A percentile compares a stretch with the other conserved stretches of the same genome.
These are phyloP conservation scores for Cheilosia urbana DNA, from an alignment of 2,888 invertebrate species.

Conservation along the genomic window DNA sequence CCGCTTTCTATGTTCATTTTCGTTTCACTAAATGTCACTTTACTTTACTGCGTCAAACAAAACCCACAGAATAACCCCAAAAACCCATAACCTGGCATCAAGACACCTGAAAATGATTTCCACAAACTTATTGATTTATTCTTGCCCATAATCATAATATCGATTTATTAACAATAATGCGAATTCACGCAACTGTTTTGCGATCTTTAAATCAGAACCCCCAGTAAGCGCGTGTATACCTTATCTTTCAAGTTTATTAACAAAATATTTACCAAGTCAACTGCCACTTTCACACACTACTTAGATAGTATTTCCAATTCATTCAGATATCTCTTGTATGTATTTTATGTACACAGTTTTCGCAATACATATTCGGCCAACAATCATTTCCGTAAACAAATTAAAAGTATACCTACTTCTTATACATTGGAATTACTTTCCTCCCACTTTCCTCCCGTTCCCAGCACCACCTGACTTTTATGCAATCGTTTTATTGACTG, in stretches of 20 bases:
- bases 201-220: too few relatives aligned
- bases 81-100: too few relatives aligned
- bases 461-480: conserved; percentile 1
- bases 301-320: not conserved
- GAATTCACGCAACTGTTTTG: too few relatives aligned
- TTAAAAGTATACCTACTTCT: not conserved
- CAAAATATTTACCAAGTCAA: not conserved
- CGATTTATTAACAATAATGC: too few relatives aligned
- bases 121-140: too few relatives aligned
- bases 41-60: too few relatives aligned
- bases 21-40: too few relatives aligned
- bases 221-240: not conserved
- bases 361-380: not conserved
- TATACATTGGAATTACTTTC: not conserved
- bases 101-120: too few relatives aligned
- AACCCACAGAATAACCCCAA: too few relatives aligned
- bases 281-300: not conserved
- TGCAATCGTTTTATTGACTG: not conserved
- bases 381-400: not conserved
- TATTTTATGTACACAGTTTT: not conserved
- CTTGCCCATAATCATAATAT: too few relatives aligned
- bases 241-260: not conserved
- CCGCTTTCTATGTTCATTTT: too few relatives aligned
- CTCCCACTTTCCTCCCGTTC: too few relatives aligned
- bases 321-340: not conserved